Percentiles rank a stretch among this genome's conserved stretches.
phyloP scores from a whole-genome alignment of 2,113 vertebrate species.

The Nicator chloris region DNA sequence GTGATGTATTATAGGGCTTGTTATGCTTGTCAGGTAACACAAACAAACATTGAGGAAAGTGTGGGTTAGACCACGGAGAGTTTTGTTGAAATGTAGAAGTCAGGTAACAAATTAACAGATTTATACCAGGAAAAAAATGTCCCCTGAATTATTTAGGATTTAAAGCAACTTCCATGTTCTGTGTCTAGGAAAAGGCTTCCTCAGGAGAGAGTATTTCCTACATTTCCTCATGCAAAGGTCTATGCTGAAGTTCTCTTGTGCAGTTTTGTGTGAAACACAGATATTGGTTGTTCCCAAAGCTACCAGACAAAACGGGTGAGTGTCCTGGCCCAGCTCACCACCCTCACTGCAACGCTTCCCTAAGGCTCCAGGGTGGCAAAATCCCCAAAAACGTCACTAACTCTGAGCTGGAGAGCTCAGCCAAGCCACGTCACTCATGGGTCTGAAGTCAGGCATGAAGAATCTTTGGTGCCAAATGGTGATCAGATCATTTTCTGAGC shows the following conservation, averaged over 20 bases:
- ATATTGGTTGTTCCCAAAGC: neutral
- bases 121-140: neutral
- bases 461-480: neutral
- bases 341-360: neutral
- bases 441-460: neutral
- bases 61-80: neutral
- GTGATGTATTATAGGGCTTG: neutral
- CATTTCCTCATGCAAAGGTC: neutral
- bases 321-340: neutral
- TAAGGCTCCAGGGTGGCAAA: neutral
- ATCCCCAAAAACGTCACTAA: neutral
- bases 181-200: neutral
- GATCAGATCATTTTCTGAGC: neutral
- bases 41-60: neutral
- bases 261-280: neutral
- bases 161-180: neutral
- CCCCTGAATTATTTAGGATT: neutral
- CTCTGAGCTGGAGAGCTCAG: neutral
- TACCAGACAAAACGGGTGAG: neutral
- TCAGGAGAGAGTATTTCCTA: neutral
- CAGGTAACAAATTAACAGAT: neutral
- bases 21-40: neutral
- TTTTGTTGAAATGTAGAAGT: neutral
- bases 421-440: rapidly evolving
- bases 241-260: neutral